phyloP scores from a whole-genome alignment of 1,140 invertebrate species.

The Microplitis mediator region DNA sequence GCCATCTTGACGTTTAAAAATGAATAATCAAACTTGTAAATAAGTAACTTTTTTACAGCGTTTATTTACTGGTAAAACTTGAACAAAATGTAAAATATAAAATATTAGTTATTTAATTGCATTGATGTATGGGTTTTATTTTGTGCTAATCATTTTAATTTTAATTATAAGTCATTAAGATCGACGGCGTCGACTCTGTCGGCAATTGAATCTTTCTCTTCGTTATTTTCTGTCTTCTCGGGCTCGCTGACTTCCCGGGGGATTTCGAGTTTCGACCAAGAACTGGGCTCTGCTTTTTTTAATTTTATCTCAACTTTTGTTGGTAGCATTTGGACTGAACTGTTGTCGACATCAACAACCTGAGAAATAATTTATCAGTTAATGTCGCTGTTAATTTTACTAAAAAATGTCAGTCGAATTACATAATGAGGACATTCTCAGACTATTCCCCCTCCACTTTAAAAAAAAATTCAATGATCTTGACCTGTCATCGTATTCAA shows the following conservation, averaged over 20 bases:
- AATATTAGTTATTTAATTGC: no score
- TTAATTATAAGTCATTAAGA: conserved; percentile 45
- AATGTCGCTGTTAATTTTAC: no score
- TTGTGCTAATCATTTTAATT: neutral
- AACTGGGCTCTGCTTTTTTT: conserved; percentile 82
- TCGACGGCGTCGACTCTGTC: conserved; percentile 61
- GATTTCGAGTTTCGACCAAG: conserved; percentile 81
- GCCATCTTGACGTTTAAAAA: conserved; percentile 35
- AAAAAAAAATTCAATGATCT: no score
- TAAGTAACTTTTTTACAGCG: no score
- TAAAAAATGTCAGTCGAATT: no score
- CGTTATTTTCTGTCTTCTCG: conserved; percentile 3
- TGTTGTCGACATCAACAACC: conserved; percentile 74
- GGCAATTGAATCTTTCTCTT: conserved; percentile 42
- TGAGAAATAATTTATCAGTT: conserved; percentile 42
- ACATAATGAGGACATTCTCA: no score
- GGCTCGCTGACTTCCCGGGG: conserved; percentile 50
- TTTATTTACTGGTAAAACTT: no score
- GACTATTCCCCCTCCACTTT: no score
- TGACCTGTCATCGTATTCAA: no score
- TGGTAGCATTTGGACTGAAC: conserved; percentile 79
- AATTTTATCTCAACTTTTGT: conserved; percentile 97
- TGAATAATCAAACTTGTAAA: neutral
- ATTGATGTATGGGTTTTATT: no score
- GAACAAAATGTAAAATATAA: no score